phyloP scores from a whole-genome alignment of 2,797 vertebrate species.

The Tachyglossus aculeatus region DNA sequence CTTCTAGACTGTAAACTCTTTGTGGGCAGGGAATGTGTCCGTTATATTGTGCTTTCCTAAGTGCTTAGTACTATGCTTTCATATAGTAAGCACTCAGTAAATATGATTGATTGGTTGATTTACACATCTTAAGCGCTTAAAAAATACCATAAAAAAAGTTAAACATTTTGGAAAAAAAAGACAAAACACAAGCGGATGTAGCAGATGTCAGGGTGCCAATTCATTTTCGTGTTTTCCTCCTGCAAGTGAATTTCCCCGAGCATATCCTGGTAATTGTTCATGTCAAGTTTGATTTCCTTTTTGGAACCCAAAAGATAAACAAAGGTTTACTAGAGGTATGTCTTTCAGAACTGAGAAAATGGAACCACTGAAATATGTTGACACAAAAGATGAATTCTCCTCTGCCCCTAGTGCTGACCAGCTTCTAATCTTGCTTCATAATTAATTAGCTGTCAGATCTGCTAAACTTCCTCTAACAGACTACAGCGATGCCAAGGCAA shows the following conservation, averaged over 20 bases:
- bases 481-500: slow-evolving; percentile 60
- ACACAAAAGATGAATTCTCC: slow-evolving; percentile 69
- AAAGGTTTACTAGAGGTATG: slow-evolving; percentile 64
- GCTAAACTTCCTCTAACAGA: slow-evolving; percentile 57
- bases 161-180: rapidly evolving
- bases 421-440: slow-evolving; percentile 62
- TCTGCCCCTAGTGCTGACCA: slow-evolving; percentile 55
- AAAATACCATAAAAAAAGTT: not conserved
- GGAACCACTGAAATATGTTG: slow-evolving; percentile 56
- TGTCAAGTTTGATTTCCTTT: slow-evolving; percentile 76
- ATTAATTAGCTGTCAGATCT: slow-evolving; percentile 80
- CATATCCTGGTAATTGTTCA: slow-evolving; percentile 68
- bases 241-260: slow-evolving; percentile 49
- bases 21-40: too few species aligned
- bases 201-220: slow-evolving; percentile 37
- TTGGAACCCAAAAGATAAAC: slow-evolving; percentile 56
- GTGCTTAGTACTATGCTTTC: too few species aligned
- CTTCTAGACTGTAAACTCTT: too few species aligned
- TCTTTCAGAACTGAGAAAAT: slow-evolving; percentile 37
- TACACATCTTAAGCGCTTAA: too few species aligned
- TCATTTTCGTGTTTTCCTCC: slow-evolving; percentile 46
- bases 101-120: too few species aligned
- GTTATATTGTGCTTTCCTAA: too few species aligned
- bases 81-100: too few species aligned
- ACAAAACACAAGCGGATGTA: not conserved